Evolutionary conservation across 2,797 vertebrate species (phyloP).

Genomic region (Sternarchorhynchus goeldii): DNA sequence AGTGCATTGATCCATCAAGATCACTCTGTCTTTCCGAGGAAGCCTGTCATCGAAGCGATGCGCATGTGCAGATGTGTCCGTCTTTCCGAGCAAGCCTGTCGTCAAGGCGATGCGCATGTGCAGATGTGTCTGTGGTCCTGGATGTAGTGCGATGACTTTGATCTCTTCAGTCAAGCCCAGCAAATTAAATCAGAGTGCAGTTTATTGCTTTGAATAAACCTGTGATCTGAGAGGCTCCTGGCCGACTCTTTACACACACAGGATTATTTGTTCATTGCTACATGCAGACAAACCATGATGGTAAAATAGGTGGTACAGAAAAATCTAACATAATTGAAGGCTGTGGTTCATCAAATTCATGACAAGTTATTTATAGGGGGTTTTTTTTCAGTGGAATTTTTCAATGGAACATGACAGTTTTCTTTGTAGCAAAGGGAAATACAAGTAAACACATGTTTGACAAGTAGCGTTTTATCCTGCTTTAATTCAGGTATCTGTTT

Average conservation of each 20-base stretch:
- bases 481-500: conserved; percentile 7
- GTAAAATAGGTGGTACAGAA: no score
- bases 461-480: not conserved
- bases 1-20: conserved; percentile 46
- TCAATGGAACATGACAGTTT: not conserved
- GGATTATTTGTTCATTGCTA: no score
- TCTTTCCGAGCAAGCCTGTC: not conserved
- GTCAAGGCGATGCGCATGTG: not conserved
- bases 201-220: not conserved
- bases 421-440: not conserved
- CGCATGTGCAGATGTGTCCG: not conserved
- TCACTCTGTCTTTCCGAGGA: conserved; percentile 17
- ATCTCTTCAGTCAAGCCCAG: not conserved
- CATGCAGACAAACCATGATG: no score
- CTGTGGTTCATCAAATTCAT: no score
- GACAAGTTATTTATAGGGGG: no score
- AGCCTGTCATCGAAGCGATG: not conserved
- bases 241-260: no score
- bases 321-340: no score
- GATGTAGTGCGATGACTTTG: not conserved
- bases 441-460: conserved; percentile 4
- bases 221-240: not conserved
- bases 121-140: not conserved
- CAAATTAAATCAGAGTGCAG: not conserved
- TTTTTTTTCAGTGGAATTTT: no score